Percentiles rank a stretch among this genome's conserved stretches.
Conservation (phyloP, 2,888 invertebrate species). For the Dione juno region DNA sequence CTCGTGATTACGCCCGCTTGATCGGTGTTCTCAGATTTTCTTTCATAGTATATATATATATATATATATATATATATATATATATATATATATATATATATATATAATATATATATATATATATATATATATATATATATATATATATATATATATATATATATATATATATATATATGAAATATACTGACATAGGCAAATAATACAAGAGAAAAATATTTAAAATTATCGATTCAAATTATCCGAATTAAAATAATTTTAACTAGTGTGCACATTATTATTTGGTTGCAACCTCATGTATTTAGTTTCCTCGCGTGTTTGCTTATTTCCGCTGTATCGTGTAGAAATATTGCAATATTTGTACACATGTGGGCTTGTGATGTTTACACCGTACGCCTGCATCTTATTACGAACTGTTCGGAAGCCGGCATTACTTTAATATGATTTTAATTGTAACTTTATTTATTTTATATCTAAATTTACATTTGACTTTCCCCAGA, state of each 20-base stretch:
- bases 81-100: no score
- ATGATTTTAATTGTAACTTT: not conserved
- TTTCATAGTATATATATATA: no score
- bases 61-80: no score
- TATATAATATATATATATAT: no score
- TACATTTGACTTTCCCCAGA: slow-evolving; percentile 2
- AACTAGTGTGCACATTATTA: not conserved
- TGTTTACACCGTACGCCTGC: slow-evolving; percentile 23
- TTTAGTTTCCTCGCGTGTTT: slow-evolving; percentile 29
- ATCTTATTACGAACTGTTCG: slow-evolving; percentile 19
- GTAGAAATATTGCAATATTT: slow-evolving; percentile 33
- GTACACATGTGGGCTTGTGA: slow-evolving; percentile 16
- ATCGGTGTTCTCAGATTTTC: no score
- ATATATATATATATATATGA: no score
- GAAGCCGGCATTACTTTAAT: not conserved
- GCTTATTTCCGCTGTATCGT: slow-evolving; percentile 20
- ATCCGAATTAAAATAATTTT: not conserved
- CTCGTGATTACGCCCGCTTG: no score
- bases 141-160: no score
- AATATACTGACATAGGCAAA: no score
- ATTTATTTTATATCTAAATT: slow-evolving; percentile 5
- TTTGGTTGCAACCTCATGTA: slow-evolving; percentile 3
- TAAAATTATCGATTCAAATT: no score
- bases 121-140: no score
- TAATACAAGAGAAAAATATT: no score